Evolutionary conservation across 1,140 invertebrate genomes (phyloP).

Genomic region (Neodiprion pinetum): DNA sequence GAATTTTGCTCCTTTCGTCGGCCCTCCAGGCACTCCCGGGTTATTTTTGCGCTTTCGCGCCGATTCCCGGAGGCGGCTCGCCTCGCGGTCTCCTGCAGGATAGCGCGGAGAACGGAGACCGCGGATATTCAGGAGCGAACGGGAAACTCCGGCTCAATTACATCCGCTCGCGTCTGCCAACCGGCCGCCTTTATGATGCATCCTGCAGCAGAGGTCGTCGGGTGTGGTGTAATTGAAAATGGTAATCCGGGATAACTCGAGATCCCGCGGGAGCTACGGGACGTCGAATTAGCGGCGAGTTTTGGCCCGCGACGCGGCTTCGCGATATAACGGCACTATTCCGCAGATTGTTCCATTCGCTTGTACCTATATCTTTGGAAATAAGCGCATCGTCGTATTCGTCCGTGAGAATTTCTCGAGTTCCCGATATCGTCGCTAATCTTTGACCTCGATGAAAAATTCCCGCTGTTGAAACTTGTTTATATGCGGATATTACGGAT

Average conservation of each 20-base stretch:
- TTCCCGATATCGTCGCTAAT: no score
- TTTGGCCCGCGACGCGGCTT: neutral
- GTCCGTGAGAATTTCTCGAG: no score
- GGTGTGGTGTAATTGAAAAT: neutral
- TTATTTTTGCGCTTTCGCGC: neutral
- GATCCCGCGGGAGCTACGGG: neutral
- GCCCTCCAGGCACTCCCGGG: neutral
- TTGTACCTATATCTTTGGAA: no score
- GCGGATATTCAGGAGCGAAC: neutral
- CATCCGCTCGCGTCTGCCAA: neutral
- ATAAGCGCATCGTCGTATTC: no score
- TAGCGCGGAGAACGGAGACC: no score
- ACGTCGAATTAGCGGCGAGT: neutral
- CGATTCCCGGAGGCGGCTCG: neutral
- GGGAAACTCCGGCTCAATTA: neutral
- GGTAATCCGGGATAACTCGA: neutral
- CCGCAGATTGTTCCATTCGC: no score
- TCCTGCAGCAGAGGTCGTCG: no score
- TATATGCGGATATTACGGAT: no score
- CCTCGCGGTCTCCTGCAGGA: neutral
- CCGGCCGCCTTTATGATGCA: neutral
- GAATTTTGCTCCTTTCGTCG: neutral
- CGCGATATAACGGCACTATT: no score
- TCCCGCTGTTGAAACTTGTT: no score
- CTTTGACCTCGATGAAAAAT: no score